A percentile compares a stretch with the other conserved stretches of the same genome.
Evolutionary conservation across 2,888 invertebrate genomes (phyloP).

Genomic region (Itoplectis maculator): DNA sequence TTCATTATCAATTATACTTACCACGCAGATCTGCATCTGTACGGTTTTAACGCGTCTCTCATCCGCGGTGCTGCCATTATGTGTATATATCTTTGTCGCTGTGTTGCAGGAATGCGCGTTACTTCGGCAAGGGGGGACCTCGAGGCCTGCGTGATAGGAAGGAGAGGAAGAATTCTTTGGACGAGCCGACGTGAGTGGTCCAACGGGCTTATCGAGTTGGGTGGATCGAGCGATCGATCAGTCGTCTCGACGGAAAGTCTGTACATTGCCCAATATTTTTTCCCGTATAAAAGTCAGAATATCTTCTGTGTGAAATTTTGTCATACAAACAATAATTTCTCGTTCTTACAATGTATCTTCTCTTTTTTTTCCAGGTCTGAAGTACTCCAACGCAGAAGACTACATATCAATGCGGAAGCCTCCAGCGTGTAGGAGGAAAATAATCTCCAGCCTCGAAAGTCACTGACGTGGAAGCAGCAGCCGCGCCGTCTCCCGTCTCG

Average conservation of each 20-base stretch:
- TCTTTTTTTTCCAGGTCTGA: no score
- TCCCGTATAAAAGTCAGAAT: no score
- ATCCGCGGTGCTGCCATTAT: background rate
- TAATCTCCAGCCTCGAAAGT: conserved; percentile 9
- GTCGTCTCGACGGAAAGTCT: no score
- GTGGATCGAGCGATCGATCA: no score
- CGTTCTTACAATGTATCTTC: no score
- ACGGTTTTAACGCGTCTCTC: background rate
- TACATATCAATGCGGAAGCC: background rate
- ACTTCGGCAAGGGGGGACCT: background rate
- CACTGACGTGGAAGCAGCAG: background rate
- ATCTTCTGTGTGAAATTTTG: no score
- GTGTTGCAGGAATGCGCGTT: background rate
- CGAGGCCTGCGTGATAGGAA: background rate
- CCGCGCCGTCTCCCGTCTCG: background rate
- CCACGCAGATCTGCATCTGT: conserved; percentile 31
- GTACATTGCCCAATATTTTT: no score
- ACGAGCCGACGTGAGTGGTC: no score
- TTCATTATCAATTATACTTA: conserved; percentile 63
- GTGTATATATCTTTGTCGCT: background rate
- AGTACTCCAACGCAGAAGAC: no score
- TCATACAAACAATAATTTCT: no score
- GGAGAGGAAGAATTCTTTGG: no score
- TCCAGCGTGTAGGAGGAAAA: background rate
- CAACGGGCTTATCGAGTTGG: no score